These are phyloP conservation scores for Colaptes auratus DNA, from an alignment of 2,113 vertebrate genomes.

Conservation along the genomic window DNA sequence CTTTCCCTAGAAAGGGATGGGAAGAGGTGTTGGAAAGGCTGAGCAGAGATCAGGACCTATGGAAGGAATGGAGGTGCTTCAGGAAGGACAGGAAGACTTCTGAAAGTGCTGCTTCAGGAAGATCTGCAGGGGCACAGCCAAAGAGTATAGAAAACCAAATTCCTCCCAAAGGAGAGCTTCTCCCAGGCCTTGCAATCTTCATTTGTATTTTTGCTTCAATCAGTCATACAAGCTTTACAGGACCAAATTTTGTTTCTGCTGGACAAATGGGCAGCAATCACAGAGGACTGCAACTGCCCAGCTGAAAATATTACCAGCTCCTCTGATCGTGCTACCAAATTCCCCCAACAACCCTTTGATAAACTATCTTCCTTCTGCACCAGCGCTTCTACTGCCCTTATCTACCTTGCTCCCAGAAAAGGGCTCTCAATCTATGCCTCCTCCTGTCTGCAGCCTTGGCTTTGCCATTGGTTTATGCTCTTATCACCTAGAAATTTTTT, in stretches of 20 bases:
- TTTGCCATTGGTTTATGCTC: not conserved
- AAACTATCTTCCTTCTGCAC: not conserved
- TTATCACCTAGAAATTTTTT: not conserved
- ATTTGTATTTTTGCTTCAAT: not conserved
- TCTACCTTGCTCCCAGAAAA: not conserved
- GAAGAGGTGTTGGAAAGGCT: not conserved
- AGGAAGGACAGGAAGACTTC: not conserved
- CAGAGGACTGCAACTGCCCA: not conserved
- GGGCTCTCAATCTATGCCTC: not conserved
- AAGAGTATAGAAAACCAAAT: not conserved
- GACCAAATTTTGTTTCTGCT: not conserved
- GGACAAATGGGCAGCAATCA: not conserved
- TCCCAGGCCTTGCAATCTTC: not conserved
- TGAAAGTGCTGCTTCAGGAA: not conserved
- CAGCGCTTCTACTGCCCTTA: not conserved
- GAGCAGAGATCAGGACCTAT: not conserved
- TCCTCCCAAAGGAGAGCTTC: not conserved
- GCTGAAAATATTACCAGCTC: accelerated
- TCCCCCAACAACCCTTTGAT: not conserved
- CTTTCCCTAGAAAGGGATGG: too few relatives aligned
- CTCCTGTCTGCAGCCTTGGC: not conserved
- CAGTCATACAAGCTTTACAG: not conserved
- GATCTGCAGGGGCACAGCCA: not conserved
- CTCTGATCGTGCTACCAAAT: not conserved
- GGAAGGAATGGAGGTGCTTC: not conserved